Conservation (phyloP, 1,140 invertebrate genomes). For the Cydia amplana region DNA sequence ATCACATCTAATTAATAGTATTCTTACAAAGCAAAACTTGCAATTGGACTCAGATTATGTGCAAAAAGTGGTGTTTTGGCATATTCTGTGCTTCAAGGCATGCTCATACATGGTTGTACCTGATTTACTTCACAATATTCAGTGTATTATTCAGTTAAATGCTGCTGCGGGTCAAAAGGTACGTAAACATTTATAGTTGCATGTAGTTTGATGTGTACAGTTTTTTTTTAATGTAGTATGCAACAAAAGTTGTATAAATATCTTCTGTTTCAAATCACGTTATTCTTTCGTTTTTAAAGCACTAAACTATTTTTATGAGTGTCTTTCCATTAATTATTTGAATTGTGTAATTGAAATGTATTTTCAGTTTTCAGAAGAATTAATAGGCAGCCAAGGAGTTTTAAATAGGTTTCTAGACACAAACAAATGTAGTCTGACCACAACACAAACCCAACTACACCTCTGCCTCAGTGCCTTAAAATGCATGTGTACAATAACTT, state of each 20-base stretch:
- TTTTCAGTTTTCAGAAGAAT: conserved; percentile 59
- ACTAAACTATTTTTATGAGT: too few species aligned
- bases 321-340: too few species aligned
- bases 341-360: background rate
- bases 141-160: conserved; percentile 59
- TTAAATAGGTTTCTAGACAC: conserved; percentile 53
- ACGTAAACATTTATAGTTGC: conserved; percentile 31
- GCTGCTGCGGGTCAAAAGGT: conserved; percentile 55
- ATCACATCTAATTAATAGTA: conserved; percentile 63
- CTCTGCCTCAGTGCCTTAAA: conserved; percentile 58
- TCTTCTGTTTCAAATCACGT: too few species aligned
- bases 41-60: conserved; percentile 54
- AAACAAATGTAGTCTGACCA: conserved; percentile 40
- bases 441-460: conserved; percentile 52
- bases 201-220: background rate
- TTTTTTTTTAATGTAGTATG: background rate
- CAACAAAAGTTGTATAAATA: too few species aligned
- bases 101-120: conserved; percentile 64
- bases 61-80: conserved; percentile 57
- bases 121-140: conserved; percentile 67
- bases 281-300: too few species aligned
- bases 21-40: conserved; percentile 63
- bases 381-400: conserved; percentile 60
- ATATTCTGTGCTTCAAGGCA: conserved; percentile 59
- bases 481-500: conserved; percentile 55